phyloP scores from a whole-genome alignment of 2,113 vertebrate species.

The Mesoclemmys tuberculata region DNA sequence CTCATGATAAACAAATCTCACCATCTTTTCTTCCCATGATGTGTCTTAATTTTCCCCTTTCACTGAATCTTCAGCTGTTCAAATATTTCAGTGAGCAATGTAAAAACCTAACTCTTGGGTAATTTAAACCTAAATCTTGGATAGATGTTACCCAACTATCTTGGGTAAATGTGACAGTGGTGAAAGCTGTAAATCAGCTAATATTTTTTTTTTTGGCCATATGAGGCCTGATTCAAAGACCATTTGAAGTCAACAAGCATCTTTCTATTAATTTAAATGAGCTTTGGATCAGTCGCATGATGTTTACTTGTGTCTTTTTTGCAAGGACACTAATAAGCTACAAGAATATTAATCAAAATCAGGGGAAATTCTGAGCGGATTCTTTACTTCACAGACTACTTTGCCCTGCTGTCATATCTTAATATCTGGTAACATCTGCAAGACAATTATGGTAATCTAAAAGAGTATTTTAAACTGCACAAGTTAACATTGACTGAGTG shows the following conservation, averaged over 20 bases:
- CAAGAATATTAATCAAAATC: neutral
- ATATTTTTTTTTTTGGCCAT: slow-evolving; percentile 30
- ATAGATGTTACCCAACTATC: slow-evolving; percentile 1
- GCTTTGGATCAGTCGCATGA: neutral
- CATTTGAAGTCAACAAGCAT: neutral
- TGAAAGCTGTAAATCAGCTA: slow-evolving; percentile 65
- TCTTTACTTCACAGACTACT: neutral
- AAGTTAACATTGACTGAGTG: neutral
- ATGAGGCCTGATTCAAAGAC: neutral
- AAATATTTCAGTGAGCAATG: slow-evolving; percentile 39
- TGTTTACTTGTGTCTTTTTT: neutral
- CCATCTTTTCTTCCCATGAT: neutral
- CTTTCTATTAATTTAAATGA: neutral
- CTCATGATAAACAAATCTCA: neutral
- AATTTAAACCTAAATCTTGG: neutral
- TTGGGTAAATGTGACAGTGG: slow-evolving; percentile 47
- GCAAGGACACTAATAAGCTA: neutral
- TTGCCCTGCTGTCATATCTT: neutral
- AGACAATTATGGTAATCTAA: neutral
- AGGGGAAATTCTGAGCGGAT: neutral
- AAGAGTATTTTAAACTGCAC: neutral
- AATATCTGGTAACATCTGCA: neutral
- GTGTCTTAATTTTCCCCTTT: neutral
- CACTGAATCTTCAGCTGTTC: slow-evolving; percentile 7
- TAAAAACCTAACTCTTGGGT: slow-evolving; percentile 39